Percentiles rank a stretch among this genome's conserved stretches.
These are phyloP conservation scores for Calonectris borealis DNA, from an alignment of 2,113 vertebrate genomes.

Conservation along the genomic window DNA sequence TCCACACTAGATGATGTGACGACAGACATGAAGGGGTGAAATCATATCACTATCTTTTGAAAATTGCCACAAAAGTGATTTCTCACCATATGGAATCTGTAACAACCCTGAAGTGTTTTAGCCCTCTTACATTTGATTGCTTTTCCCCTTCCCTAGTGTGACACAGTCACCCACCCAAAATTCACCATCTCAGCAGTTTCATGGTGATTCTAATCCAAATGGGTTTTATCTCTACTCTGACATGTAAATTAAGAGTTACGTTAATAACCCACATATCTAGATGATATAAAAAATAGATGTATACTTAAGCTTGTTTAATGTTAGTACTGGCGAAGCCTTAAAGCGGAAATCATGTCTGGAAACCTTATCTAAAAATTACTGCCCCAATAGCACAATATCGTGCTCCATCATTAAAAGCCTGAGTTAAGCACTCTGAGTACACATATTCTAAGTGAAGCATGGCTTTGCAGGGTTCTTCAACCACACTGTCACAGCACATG, in stretches of 20 bases:
- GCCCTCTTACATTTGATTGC: not conserved
- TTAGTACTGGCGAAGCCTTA: slow-evolving; percentile 35
- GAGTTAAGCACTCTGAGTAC: not conserved
- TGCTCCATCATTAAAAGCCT: not conserved
- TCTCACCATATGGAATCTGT: slow-evolving; percentile 15
- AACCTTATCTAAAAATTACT: not conserved
- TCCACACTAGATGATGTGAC: slow-evolving; percentile 5
- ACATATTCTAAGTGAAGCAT: not conserved
- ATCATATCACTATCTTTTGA: not conserved
- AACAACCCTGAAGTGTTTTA: not conserved
- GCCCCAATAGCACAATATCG: not conserved
- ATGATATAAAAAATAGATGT: not conserved
- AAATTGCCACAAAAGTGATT: slow-evolving; percentile 39
- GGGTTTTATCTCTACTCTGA: slow-evolving; percentile 1
- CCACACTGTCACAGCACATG: not conserved
- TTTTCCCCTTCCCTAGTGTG: not conserved
- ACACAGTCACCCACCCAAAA: slow-evolving; percentile 23
- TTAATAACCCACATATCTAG: slow-evolving; percentile 33
- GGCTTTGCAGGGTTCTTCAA: not conserved
- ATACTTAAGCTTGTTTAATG: not conserved
- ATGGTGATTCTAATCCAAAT: not conserved
- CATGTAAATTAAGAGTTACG: not conserved
- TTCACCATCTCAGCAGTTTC: slow-evolving; percentile 25
- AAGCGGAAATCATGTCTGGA: not conserved
- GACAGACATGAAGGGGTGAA: slow-evolving; percentile 20